Evolutionary conservation across 2,888 invertebrate genomes (phyloP).

Genomic region (Lepidochitona cinerea): DNA sequence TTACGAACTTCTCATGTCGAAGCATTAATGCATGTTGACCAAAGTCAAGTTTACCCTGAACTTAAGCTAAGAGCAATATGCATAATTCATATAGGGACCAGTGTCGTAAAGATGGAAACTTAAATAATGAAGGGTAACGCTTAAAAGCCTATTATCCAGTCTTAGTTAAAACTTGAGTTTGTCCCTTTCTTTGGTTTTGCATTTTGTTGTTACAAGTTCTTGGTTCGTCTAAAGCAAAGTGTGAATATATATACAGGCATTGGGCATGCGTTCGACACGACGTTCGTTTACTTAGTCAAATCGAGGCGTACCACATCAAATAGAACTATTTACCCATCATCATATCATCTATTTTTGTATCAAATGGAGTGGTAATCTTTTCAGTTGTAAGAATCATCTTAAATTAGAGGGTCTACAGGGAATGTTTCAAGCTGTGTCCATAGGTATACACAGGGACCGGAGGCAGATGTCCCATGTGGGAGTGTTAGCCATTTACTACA

Average conservation of each 20-base stretch:
- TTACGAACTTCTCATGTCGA: neutral
- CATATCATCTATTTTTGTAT: neutral
- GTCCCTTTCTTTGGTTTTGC: too few relatives aligned
- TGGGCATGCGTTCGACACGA: too few relatives aligned
- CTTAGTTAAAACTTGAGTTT: neutral
- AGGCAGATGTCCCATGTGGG: neutral
- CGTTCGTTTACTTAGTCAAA: too few relatives aligned
- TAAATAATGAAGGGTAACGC: neutral
- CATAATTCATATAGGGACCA: neutral
- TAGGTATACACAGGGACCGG: neutral
- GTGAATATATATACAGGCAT: too few relatives aligned
- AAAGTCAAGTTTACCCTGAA: neutral
- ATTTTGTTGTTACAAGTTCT: too few relatives aligned
- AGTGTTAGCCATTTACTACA: neutral
- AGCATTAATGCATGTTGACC: neutral
- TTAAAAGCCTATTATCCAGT: neutral
- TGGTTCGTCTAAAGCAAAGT: too few relatives aligned
- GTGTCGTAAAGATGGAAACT: neutral
- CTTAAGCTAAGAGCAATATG: neutral
- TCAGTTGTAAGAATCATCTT: conserved; percentile 3
- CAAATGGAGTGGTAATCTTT: neutral
- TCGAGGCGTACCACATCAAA: neutral
- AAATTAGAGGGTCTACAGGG: neutral
- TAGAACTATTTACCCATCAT: neutral
- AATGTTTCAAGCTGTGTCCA: neutral